phyloP scores from a whole-genome alignment of 2,888 invertebrate genomes.

The Oligia fasciuncula region DNA sequence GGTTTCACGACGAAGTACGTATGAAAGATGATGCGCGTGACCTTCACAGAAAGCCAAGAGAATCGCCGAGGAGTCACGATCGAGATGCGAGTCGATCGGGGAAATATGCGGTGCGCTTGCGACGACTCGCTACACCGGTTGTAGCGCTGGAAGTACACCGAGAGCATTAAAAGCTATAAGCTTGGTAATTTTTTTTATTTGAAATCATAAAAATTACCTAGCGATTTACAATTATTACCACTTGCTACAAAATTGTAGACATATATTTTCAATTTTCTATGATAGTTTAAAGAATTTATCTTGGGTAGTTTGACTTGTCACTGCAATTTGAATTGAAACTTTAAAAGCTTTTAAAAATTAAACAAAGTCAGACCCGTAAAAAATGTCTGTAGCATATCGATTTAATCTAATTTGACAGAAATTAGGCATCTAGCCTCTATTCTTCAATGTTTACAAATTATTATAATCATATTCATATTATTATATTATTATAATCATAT shows the following conservation, averaged over 20 bases:
- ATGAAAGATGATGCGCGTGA: constrained; percentile 73
- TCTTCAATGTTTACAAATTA: background rate
- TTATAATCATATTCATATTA: background rate
- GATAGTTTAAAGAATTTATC: background rate
- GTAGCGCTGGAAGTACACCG: constrained; percentile 47
- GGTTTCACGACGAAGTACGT: constrained; percentile 69
- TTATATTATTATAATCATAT: background rate
- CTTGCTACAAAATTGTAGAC: no score
- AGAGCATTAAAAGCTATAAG: constrained; percentile 35
- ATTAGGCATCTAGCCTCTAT: background rate
- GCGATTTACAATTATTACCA: background rate
- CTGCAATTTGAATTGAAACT: background rate
- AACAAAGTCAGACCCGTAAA: background rate
- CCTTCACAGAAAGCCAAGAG: constrained; percentile 77
- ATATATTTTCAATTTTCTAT: background rate
- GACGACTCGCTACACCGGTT: constrained; percentile 44
- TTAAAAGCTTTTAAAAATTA: background rate
- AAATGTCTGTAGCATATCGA: background rate
- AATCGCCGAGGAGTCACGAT: constrained; percentile 62
- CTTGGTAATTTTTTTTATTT: no score
- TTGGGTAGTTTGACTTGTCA: background rate
- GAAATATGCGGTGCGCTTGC: constrained; percentile 70
- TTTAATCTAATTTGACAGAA: background rate
- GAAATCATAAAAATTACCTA: background rate
- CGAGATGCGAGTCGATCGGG: constrained; percentile 67